Base-by-base conservation (phyloP, 2,888 invertebrate species). In the Diplolepis rosae region DNA sequence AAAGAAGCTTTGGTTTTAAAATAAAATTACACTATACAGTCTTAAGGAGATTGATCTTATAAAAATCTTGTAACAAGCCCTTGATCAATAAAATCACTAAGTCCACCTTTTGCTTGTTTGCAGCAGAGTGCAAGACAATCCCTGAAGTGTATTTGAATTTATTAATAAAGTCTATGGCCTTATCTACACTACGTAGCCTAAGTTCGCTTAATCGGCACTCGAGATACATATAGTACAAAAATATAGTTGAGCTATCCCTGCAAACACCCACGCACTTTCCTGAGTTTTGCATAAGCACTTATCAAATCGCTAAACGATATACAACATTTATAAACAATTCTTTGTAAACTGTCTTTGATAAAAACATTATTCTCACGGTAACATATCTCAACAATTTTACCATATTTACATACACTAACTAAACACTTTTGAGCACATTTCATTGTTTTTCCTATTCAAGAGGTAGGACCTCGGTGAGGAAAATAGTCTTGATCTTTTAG, bases 371-470 rank as follows among this genome's bases (percentile, higher is more conserved):
- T 68, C 28, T 67, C 15, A 52, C 15, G 35, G 45, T 52, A 65
- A 13, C 45, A 67, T 48, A n/a, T 39, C 50, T 28, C 13, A 54
- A 15, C 54, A 56, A 69, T n/a, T 71, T 72, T 71, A 4, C 39
- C 54, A 32, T 65, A 39, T 13, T 2, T 15, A 48, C 6, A 71
- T 66, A 70, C 61, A 56, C 80, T 83, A 87, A 70, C 83, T 85
- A 65, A 87, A 86, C 73, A 87, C 80, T 78, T 85, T 87, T 3
- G 88, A 85, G 85, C 95, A 96, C 93, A 95, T 94, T 85, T 94
- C 93, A 84, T 94, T 94, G 87, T 95, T 96, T 86, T 94, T 94
- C 78, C 91, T 91, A 86, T 95, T 95, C 48, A 96, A 90, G 22
- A 93, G 92, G 84, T 94, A 95, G 0, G 95, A 95, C 73, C 90